Conservation (phyloP, 2,797 vertebrate genomes). For the Lagorchestes hirsutus region DNA sequence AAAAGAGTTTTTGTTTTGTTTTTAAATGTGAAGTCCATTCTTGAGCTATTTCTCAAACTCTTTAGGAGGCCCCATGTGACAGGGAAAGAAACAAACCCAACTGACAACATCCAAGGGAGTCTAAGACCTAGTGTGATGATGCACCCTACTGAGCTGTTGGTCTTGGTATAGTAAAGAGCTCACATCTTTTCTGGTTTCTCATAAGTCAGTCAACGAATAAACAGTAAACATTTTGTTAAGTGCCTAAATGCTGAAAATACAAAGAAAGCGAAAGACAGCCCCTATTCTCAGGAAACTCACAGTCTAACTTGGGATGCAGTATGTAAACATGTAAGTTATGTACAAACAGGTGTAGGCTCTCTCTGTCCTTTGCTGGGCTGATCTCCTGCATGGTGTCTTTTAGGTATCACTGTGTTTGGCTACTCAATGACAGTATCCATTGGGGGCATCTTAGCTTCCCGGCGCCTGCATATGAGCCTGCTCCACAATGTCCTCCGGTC, state of each 20-base stretch:
- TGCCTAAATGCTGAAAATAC: background rate
- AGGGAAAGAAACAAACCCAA: background rate
- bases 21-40: background rate
- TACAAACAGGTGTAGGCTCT: background rate
- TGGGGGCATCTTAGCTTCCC: conserved; percentile 94
- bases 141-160: background rate
- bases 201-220: background rate
- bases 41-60: background rate
- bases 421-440: conserved; percentile 94
- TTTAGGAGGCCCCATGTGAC: background rate
- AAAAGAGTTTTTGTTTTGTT: background rate
- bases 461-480: conserved; percentile 91
- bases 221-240: background rate
- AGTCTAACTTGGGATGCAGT: background rate
- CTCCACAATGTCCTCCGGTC: conserved; percentile 93
- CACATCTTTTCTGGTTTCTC: background rate
- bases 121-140: background rate
- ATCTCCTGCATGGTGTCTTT: background rate
- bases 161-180: background rate
- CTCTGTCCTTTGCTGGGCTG: background rate
- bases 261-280: background rate
- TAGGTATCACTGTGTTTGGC: conserved; percentile 92
- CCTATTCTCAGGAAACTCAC: background rate
- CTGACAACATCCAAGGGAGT: background rate
- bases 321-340: background rate